Base-by-base conservation (phyloP, 2,888 invertebrate genomes). In the Azorinus chamasolen region DNA sequence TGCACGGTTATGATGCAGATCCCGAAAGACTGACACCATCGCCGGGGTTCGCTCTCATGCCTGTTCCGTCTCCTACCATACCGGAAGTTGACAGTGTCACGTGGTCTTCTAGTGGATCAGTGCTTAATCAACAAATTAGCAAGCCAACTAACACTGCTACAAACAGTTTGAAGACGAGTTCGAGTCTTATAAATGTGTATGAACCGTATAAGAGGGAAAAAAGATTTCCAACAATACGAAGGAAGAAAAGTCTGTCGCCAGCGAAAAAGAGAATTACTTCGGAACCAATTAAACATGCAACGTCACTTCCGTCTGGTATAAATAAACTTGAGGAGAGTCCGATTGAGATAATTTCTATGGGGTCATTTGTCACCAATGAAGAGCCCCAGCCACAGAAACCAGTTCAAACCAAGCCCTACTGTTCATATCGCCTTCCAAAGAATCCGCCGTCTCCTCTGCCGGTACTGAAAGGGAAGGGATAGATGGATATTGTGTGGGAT, bases 271-370 rank as follows among this genome's bases (percentile, higher is more conserved):
- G 68, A 14, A 53, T 78, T 8, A 37, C 43, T 3, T 57, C 63
- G 16, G 69, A 64, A 37, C 46, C 59, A 1, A 53, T 43, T n/a
- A 64, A 58, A 25, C 8, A 22, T 0, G 46, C 24, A 20, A 39
- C 48, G 18, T 24, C 62, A 18, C 50, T 63, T 14, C 54, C 64
- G 1, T 12, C 39, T 16, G 53, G 24, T 22, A 46, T 12, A 16
- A 58, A 59, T 10, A 69, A 78, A 24, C 51, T 78, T 1, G 63
- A 69, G 39, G 78, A 78, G 58, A 78, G 78, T 37, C 69, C 78
- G n/a, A 78, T 78, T 39, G 69, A 78, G 14, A 64, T 78, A 22
- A 50, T 78, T 8, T 69, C 64, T 6, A 54, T 78, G 16, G 72
- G 72, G 20, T 59, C 63, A 22, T 32, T 50, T 3, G 45, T 59